Conservation (phyloP, 1,140 invertebrate genomes). For the Brachionus asplanchnoidis region DNA sequence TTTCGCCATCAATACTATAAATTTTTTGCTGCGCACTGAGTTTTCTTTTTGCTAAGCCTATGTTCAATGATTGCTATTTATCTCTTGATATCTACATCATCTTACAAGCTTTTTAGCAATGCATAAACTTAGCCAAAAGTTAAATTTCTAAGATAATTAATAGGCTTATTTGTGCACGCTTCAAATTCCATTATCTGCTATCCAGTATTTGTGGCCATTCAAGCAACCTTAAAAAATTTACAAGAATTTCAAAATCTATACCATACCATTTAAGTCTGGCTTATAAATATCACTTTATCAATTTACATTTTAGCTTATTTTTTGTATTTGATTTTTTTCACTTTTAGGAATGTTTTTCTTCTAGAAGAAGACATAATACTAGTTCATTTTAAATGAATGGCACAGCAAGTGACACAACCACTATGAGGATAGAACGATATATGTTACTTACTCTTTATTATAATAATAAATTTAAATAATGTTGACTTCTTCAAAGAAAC, state of each 20-base stretch:
- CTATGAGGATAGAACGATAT: too few relatives aligned
- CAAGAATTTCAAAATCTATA: background rate
- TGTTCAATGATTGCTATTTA: slow-evolving; percentile 3
- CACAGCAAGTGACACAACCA: too few relatives aligned
- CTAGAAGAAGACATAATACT: too few relatives aligned
- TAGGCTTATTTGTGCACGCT: background rate
- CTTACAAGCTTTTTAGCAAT: background rate
- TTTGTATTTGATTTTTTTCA: background rate
- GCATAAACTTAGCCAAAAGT: background rate
- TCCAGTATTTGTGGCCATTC: background rate
- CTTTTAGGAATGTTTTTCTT: too few relatives aligned
- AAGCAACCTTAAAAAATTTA: background rate
- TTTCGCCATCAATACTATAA: too few relatives aligned
- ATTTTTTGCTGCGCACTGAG: background rate
- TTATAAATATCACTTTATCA: background rate
- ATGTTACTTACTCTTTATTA: too few relatives aligned
- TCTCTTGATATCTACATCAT: background rate
- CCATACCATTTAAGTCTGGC: background rate
- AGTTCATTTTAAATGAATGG: too few relatives aligned
- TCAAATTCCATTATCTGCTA: background rate
- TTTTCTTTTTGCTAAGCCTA: background rate
- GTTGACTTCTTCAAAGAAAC: too few relatives aligned
- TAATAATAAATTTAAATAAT: too few relatives aligned
- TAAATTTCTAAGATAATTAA: slow-evolving; percentile 16
- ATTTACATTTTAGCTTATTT: background rate